phyloP scores from a whole-genome alignment of 1,140 invertebrate species.

The Brachionus manjavacas region DNA sequence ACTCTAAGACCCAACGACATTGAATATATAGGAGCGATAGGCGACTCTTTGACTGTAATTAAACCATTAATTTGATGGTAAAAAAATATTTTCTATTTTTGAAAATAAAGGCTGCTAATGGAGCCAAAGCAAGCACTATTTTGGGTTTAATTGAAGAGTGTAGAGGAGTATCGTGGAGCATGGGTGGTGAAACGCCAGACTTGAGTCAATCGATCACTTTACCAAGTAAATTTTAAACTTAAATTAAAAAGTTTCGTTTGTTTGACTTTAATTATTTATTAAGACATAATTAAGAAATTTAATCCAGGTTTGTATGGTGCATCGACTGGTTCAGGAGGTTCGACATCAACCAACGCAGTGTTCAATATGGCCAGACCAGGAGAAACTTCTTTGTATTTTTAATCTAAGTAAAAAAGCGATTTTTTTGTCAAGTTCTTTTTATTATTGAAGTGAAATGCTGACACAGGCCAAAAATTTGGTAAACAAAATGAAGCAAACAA shows the following conservation, averaged over 20 bases:
- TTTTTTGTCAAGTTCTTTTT: neutral
- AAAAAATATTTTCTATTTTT: neutral
- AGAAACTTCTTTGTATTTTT: slow-evolving; percentile 47
- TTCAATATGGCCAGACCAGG: slow-evolving; percentile 53
- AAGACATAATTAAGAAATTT: slow-evolving; percentile 54
- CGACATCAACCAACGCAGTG: slow-evolving; percentile 46
- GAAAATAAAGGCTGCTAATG: slow-evolving; percentile 33
- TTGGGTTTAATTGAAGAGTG: slow-evolving; percentile 19
- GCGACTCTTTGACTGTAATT: slow-evolving; percentile 65
- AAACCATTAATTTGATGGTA: too few species aligned
- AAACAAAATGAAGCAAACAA: slow-evolving; percentile 66
- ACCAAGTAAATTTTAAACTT: slow-evolving; percentile 39
- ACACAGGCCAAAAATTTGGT: slow-evolving; percentile 66
- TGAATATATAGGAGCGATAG: slow-evolving; percentile 71
- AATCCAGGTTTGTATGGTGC: slow-evolving; percentile 53
- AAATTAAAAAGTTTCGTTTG: too few species aligned
- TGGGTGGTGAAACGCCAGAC: slow-evolving; percentile 39
- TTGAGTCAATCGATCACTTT: slow-evolving; percentile 36
- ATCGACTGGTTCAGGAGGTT: slow-evolving; percentile 48
- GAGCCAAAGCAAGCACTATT: slow-evolving; percentile 18
- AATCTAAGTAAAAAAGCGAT: neutral
- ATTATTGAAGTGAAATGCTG: slow-evolving; percentile 61
- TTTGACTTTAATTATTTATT: neutral
- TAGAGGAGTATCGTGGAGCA: slow-evolving; percentile 37
- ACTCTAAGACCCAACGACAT: slow-evolving; percentile 69